A percentile compares a stretch with the other conserved stretches of the same genome.
Evolutionary conservation across 2,888 invertebrate species (phyloP).

Genomic region (Tanytarsus gracilentus): DNA sequence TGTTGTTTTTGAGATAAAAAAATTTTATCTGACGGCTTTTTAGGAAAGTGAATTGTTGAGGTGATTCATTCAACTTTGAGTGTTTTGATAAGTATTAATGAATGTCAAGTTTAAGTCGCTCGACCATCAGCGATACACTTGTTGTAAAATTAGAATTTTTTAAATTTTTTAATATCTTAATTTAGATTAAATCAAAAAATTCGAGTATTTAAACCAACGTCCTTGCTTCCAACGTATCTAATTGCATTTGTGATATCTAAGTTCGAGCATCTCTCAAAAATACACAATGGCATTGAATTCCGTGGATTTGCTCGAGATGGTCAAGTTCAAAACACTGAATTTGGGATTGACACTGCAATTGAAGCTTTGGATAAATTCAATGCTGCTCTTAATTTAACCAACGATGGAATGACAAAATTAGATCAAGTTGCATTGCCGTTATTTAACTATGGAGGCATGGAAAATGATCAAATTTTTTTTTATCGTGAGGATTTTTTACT

Average conservation of each 20-base stretch:
- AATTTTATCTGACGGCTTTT: background rate
- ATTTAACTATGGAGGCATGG: constrained; percentile 49
- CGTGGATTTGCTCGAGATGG: background rate
- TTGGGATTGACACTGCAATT: background rate
- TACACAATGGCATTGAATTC: background rate
- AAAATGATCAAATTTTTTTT: constrained; percentile 86
- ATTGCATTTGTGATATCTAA: constrained; percentile 13
- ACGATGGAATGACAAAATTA: constrained; percentile 66
- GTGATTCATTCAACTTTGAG: no score
- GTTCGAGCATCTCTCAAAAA: background rate
- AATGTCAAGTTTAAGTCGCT: no score
- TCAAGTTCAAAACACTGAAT: constrained; percentile 5
- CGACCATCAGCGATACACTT: no score
- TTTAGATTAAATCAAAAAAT: background rate
- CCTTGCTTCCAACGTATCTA: constrained; percentile 4
- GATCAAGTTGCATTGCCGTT: constrained; percentile 80
- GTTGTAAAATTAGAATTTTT: background rate
- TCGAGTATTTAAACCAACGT: background rate
- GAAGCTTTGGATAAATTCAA: background rate
- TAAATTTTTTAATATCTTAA: background rate
- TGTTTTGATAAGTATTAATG: no score
- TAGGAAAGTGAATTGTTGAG: no score
- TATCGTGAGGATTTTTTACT: constrained; percentile 48
- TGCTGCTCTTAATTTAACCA: constrained; percentile 50
- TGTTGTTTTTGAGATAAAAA: background rate